Conservation (phyloP, 2,888 invertebrate species). For the Trichopoda pennipes region DNA sequence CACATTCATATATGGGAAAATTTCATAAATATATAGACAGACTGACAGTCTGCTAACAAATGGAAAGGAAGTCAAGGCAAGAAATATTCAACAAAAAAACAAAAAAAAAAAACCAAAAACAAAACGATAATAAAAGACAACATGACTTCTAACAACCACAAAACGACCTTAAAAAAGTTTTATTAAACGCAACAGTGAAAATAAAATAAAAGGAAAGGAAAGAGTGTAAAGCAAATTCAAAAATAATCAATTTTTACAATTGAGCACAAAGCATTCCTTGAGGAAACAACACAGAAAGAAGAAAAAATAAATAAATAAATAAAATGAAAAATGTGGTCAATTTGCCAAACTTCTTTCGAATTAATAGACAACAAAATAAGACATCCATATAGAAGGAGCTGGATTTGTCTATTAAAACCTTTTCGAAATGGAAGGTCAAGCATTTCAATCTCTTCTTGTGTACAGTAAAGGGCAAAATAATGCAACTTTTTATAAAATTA, state of each 20-base stretch:
- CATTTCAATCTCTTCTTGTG: background rate
- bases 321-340: constrained; percentile 65
- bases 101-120: background rate
- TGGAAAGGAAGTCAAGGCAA: constrained; percentile 57
- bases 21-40: constrained; percentile 45
- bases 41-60: constrained; percentile 3
- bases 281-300: constrained; percentile 5
- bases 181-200: background rate
- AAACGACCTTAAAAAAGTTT: constrained; percentile 47
- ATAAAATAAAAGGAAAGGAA: constrained; percentile 1
- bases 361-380: constrained; percentile 20
- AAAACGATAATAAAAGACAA: too few species aligned
- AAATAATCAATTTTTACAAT: constrained; percentile 64
- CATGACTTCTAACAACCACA: constrained; percentile 42
- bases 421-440: constrained; percentile 40
- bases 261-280: constrained; percentile 56
- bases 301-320: too few species aligned
- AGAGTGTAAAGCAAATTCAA: background rate
- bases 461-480: background rate
- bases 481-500: background rate
- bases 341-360: constrained; percentile 59
- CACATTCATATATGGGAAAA: constrained; percentile 44
- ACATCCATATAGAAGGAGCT: background rate
- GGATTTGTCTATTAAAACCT: constrained; percentile 7
- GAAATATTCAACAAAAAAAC: background rate